These are phyloP conservation scores for Galaxea fascicularis DNA, from an alignment of 92 coral and sea anemone genomes.

Conservation along the genomic window DNA sequence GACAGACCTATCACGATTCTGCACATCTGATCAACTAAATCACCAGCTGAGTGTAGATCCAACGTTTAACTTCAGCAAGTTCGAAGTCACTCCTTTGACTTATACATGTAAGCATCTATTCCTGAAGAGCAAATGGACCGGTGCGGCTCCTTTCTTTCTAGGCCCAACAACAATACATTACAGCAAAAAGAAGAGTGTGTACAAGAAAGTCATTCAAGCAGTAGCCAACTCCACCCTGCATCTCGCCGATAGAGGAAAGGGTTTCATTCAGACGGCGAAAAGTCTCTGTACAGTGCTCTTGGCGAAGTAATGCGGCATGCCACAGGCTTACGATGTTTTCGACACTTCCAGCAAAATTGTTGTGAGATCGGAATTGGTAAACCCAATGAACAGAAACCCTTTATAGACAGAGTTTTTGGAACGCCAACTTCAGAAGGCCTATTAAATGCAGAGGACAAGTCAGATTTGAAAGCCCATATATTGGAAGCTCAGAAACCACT, in stretches of 20 bases:
- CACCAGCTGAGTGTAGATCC: slow-evolving; percentile 72
- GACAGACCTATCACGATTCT: no score
- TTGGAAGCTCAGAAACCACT: slow-evolving; percentile 14
- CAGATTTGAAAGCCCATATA: slow-evolving; percentile 32
- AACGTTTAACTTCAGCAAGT: slow-evolving; percentile 63
- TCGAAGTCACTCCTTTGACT: slow-evolving; percentile 60
- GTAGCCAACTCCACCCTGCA: slow-evolving; percentile 33
- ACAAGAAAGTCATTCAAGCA: slow-evolving; percentile 49
- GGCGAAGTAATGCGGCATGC: slow-evolving; percentile 44
- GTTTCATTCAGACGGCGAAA: slow-evolving; percentile 49
- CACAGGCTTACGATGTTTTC: slow-evolving; percentile 55
- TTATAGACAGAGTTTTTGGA: slow-evolving; percentile 52
- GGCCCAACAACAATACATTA: slow-evolving; percentile 61
- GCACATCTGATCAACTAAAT: slow-evolving; percentile 33
- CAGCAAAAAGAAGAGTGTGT: slow-evolving; percentile 45
- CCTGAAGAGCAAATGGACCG: slow-evolving; percentile 56
- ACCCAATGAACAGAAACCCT: slow-evolving; percentile 41
- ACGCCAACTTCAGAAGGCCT: slow-evolving; percentile 11
- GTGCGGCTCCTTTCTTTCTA: slow-evolving; percentile 49
- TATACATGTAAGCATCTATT: slow-evolving; percentile 62
- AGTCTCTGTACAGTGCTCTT: slow-evolving; percentile 43
- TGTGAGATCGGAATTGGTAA: slow-evolving; percentile 35
- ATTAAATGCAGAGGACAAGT: slow-evolving; percentile 33
- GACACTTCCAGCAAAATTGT: slow-evolving; percentile 49
- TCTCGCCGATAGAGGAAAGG: slow-evolving; percentile 44